These are phyloP conservation scores for Characodon lateralis DNA, from an alignment of 2,797 vertebrate species.

Conservation along the genomic window DNA sequence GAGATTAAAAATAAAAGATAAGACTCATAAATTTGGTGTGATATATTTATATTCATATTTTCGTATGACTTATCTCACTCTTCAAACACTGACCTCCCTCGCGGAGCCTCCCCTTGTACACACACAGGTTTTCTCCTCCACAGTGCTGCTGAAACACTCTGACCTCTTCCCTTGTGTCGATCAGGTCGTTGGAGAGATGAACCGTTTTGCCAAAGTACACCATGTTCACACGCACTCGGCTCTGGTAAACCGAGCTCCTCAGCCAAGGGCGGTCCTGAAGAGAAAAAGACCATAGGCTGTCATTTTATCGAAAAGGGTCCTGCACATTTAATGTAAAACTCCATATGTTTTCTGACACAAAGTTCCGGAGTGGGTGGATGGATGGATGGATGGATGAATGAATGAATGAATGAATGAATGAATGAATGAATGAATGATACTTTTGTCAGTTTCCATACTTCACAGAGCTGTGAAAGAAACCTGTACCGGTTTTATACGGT, in stretches of 20 bases:
- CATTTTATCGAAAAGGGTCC: neutral
- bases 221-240: conserved; percentile 87
- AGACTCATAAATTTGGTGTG: neutral
- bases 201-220: conserved; percentile 88
- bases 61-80: neutral
- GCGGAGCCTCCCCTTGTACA: conserved; percentile 86
- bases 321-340: neutral
- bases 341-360: too few relatives aligned
- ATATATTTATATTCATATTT: neutral
- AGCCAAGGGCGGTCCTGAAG: conserved; percentile 80
- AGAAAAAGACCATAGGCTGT: conserved; percentile 4
- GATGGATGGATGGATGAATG: neutral
- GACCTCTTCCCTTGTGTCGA: conserved; percentile 86
- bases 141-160: conserved; percentile 95
- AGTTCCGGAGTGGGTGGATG: neutral
- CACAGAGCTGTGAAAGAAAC: neutral
- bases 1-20: conserved; percentile 4
- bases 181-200: conserved; percentile 80
- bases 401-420: neutral
- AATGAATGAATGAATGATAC: neutral
- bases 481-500: neutral
- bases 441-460: neutral
- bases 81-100: conserved; percentile 86
- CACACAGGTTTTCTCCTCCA: conserved; percentile 94
- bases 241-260: conserved; percentile 80